Evolutionary conservation across 1,140 invertebrate genomes (phyloP).

Genomic region (Oreohelix idahoensis): DNA sequence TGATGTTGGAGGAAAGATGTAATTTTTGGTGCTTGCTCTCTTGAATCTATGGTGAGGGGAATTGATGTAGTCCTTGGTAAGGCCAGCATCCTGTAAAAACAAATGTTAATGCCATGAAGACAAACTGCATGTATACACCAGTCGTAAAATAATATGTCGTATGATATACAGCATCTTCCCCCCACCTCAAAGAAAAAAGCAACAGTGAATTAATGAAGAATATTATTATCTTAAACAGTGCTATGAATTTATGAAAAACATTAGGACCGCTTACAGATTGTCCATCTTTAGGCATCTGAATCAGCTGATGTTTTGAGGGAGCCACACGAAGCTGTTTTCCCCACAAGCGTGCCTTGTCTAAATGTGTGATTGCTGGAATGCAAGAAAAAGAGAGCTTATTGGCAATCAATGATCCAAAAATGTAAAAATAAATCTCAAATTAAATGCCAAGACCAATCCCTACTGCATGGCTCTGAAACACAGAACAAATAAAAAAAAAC

Average conservation of each 20-base stretch:
- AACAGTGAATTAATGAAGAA: too few species aligned
- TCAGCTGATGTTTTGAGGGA: constrained; percentile 95
- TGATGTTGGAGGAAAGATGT: constrained; percentile 98
- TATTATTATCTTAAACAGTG: too few species aligned
- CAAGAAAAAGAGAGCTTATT: background rate
- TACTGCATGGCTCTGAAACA: too few species aligned
- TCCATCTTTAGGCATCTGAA: constrained; percentile 97
- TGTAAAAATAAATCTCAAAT: too few species aligned
- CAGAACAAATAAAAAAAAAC: too few species aligned
- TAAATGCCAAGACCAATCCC: too few species aligned
- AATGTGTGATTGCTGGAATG: constrained; percentile 93
- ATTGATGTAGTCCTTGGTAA: constrained; percentile 97
- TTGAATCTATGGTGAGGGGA: constrained; percentile 98
- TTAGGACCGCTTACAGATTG: constrained; percentile 81
- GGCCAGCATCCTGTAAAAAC: constrained; percentile 85
- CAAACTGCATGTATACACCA: too few species aligned
- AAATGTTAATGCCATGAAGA: background rate
- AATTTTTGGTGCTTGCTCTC: constrained; percentile 99
- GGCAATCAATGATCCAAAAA: too few species aligned
- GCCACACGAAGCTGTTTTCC: constrained; percentile 96
- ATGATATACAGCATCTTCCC: too few species aligned
- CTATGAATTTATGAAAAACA: too few species aligned
- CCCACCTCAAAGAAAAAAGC: too few species aligned
- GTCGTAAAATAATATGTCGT: too few species aligned
- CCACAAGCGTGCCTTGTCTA: constrained; percentile 97